Evolutionary conservation across 2,888 invertebrate species (phyloP), one percentile per base, ranked within the genome.

Genomic region (Caenorhabditis parvicauda): DNA sequence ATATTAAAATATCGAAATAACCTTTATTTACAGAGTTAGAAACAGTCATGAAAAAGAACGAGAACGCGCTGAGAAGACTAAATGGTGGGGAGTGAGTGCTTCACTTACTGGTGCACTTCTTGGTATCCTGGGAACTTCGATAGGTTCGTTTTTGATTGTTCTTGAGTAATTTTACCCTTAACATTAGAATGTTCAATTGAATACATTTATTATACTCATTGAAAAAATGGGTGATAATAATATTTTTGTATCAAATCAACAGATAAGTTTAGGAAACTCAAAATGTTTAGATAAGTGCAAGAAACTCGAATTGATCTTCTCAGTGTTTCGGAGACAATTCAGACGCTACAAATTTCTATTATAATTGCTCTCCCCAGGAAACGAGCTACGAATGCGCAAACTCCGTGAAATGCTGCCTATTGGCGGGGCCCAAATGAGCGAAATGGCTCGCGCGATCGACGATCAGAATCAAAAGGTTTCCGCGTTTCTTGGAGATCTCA

Each of bases 1-100:
- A 27, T 48, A 5, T 32, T 47, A 32, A 39, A n/a, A 44, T 44
- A 4, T 44, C 44, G 4, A 44, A 7, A n/a, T 4, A 44, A 24
- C 9, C 21, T 44, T 24, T 22, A 35, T 42, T 54, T 46, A 3
- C 49, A 70, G 70, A 54, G 87, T 91, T 0, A 86, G 90, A 65
- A 87, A 89, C 67, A 89, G 89, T 19, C 90, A 91, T 78, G 91
- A 91, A 81, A 86, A 89, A 54, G 91, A 91, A 81, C 82, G 90
- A 35, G 87, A 89, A 0, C 88, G 90, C 25, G 87, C 89, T 3
- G 90, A 91, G 81, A 85, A 89, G 54, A 90, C 90, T 56, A 91
- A 91, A 82, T 91, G 91, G 81, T 90, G 90, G 87, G 88, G 88
- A 62, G 86, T 89, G 53, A 87, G 88, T 39, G 88, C 88, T 5